Conservation (phyloP, 2,888 invertebrate genomes). For the Hanleya hanleyi region DNA sequence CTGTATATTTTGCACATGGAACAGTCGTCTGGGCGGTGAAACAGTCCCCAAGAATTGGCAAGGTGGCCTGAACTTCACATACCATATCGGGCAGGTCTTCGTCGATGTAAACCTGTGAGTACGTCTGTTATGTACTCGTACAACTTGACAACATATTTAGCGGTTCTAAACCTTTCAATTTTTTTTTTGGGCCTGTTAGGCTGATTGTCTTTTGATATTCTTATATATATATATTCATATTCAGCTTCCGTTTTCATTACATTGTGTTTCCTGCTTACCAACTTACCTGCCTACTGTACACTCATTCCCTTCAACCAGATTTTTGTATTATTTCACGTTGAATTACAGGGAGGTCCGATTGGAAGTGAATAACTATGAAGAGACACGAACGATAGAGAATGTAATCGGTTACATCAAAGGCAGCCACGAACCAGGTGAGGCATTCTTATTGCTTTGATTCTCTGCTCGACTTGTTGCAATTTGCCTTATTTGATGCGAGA, state of each 20-base stretch:
- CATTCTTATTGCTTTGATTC: too few species aligned
- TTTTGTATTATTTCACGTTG: too few species aligned
- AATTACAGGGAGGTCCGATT: slow-evolving; percentile 50
- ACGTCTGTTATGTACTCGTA: too few species aligned
- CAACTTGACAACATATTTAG: too few species aligned
- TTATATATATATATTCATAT: too few species aligned
- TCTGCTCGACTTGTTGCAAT: too few species aligned
- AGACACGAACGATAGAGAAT: slow-evolving; percentile 47
- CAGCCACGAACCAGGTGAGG: slow-evolving; percentile 52
- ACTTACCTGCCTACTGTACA: not conserved
- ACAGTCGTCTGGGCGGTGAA: slow-evolving; percentile 57
- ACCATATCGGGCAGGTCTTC: slow-evolving; percentile 73
- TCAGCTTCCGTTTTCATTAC: slow-evolving; percentile 6
- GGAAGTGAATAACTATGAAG: slow-evolving; percentile 47
- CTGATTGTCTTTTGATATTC: too few species aligned
- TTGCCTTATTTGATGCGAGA: too few species aligned
- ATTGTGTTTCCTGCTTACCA: not conserved
- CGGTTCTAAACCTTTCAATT: too few species aligned
- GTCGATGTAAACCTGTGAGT: too few species aligned
- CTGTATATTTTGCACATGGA: too few species aligned
- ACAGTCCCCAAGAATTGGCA: slow-evolving; percentile 71
- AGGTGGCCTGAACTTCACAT: slow-evolving; percentile 72
- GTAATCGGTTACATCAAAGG: slow-evolving; percentile 61
- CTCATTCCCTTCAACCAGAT: not conserved
- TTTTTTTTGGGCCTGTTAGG: too few species aligned